These are phyloP conservation scores for Dromiciops gliroides DNA, from an alignment of 2,113 vertebrate species.

Conservation along the genomic window DNA sequence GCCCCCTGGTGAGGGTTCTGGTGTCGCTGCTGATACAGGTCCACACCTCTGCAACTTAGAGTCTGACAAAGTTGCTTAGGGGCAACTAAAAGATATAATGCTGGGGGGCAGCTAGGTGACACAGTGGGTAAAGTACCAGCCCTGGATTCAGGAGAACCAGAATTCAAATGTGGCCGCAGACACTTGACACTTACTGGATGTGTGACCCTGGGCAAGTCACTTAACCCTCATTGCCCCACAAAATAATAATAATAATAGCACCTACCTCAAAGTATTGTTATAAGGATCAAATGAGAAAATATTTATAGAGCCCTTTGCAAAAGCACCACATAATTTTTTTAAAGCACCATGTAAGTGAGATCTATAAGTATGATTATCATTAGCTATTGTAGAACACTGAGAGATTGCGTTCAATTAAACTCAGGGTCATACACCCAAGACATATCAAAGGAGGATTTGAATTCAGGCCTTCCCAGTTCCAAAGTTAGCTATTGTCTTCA, in stretches of 20 bases:
- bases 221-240: background rate
- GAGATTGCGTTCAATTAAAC: background rate
- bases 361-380: background rate
- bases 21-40: no score
- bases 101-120: no score
- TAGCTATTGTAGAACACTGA: background rate
- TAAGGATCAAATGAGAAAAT: background rate
- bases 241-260: background rate
- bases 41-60: no score
- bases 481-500: background rate
- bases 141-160: background rate
- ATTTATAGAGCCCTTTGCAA: background rate
- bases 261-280: background rate
- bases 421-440: background rate
- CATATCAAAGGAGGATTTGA: background rate
- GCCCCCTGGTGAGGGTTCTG: no score
- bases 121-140: no score
- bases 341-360: no score
- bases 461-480: background rate
- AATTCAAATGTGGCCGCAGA: background rate
- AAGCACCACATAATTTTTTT: no score
- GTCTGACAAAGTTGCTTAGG: no score
- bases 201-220: background rate
- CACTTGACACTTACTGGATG: background rate
- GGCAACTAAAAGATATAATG: background rate